A percentile compares a stretch with the other conserved stretches of the same genome.
Evolutionary conservation across 2,113 vertebrate genomes (phyloP).

Genomic region (Pelmatolapia mariae): DNA sequence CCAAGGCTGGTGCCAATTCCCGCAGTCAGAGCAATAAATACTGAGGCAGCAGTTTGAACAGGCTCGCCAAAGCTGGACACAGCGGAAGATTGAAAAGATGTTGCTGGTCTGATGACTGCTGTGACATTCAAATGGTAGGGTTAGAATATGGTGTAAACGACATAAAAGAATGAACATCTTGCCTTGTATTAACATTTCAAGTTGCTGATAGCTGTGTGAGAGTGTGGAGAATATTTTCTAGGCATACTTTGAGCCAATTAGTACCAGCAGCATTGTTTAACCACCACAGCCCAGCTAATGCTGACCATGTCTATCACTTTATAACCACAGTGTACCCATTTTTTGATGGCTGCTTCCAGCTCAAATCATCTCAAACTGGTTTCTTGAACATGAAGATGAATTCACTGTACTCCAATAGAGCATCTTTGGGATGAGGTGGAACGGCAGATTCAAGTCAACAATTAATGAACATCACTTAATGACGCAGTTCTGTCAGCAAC

Average conservation of each 20-base stretch:
- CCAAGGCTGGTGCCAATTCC: fast-evolving
- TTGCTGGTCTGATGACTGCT: not conserved
- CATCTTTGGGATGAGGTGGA: not conserved
- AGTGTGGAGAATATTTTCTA: not conserved
- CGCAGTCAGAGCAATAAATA: fast-evolving
- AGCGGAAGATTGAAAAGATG: not conserved
- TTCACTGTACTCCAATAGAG: not conserved
- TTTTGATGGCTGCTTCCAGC: not conserved
- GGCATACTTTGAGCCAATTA: fast-evolving
- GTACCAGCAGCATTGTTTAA: not conserved
- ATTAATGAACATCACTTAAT: not conserved
- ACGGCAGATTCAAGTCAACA: fast-evolving
- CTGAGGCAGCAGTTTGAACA: not conserved
- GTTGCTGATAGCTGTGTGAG: not conserved
- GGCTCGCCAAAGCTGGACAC: not conserved
- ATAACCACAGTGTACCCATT: not conserved
- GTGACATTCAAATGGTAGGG: not conserved
- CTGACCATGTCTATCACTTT: not conserved
- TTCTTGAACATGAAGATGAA: not conserved
- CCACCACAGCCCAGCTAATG: not conserved
- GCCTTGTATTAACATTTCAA: not conserved
- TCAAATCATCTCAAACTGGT: not conserved
- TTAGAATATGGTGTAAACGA: fast-evolving
- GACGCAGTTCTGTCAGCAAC: fast-evolving
- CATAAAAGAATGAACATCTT: not conserved